A percentile compares a stretch with the other conserved stretches of the same genome.
Conservation (phyloP, 2,797 vertebrate genomes). For the Limnodromus scolopaceus region DNA sequence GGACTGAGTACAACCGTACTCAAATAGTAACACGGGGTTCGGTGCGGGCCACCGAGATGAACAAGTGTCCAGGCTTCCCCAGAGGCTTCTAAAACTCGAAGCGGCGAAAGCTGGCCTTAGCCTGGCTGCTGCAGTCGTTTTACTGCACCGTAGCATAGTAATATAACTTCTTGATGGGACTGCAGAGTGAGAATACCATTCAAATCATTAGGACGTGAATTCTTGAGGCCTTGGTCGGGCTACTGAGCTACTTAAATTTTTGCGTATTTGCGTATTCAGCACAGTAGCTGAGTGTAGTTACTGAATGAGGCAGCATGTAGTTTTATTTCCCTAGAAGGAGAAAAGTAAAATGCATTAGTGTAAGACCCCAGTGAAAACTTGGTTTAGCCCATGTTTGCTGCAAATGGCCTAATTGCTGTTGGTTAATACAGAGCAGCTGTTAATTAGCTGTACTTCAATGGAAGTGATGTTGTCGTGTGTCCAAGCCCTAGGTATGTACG, state of each 20-base stretch:
- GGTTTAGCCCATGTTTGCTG: background rate
- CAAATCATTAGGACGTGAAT: background rate
- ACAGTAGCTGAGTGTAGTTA: background rate
- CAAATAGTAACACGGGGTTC: background rate
- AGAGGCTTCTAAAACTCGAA: background rate
- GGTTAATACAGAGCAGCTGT: background rate
- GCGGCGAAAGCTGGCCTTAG: background rate
- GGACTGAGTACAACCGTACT: background rate
- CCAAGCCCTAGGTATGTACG: background rate
- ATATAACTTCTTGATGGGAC: background rate
- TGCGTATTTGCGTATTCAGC: background rate
- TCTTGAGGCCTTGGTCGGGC: background rate
- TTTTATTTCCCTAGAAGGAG: background rate
- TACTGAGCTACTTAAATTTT: background rate
- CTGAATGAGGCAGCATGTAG: background rate
- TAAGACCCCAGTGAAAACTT: background rate
- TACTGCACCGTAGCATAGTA: rapidly evolving
- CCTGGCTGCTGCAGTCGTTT: background rate
- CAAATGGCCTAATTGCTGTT: background rate
- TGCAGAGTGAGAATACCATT: background rate
- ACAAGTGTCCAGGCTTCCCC: background rate
- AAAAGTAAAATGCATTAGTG: background rate
- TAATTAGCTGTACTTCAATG: background rate
- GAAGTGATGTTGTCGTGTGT: background rate
- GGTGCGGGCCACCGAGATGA: background rate